Evolutionary conservation across 2,888 invertebrate genomes (phyloP).

Genomic region (Caenorhabditis panamensis): DNA sequence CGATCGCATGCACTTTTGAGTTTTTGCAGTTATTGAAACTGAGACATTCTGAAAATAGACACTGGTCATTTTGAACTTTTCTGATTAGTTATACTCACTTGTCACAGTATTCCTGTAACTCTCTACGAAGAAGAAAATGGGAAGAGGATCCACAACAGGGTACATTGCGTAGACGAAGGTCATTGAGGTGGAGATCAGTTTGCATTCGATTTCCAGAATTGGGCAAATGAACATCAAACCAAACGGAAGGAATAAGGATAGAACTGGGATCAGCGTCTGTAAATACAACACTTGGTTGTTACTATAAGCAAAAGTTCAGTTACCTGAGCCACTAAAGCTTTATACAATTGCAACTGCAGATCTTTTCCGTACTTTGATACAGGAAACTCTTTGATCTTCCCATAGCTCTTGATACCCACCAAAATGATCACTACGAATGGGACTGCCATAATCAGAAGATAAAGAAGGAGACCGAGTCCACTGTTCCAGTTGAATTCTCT

Average conservation of each 20-base stretch:
- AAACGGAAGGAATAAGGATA: conserved; percentile 33
- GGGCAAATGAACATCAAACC: conserved; percentile 28
- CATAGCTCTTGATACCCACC: conserved; percentile 10
- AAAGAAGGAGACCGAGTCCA: conserved; percentile 17
- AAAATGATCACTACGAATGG: conserved; percentile 27
- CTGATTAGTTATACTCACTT: conserved; percentile 14
- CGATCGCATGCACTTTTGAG: not conserved
- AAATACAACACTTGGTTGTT: not conserved
- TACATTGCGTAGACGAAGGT: conserved; percentile 48
- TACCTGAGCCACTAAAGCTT: conserved; percentile 48
- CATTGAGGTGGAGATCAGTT: conserved; percentile 1
- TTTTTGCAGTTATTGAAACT: not conserved
- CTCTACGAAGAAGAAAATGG: conserved; percentile 35
- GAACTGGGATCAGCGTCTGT: conserved; percentile 43
- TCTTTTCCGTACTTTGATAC: conserved; percentile 25
- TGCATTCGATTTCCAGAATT: conserved; percentile 30
- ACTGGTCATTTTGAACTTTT: not conserved
- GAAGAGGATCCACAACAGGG: conserved; percentile 40
- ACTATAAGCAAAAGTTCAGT: not conserved
- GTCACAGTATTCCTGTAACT: conserved; percentile 22
- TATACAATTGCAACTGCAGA: conserved; percentile 44
- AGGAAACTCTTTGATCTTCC: conserved; percentile 30
- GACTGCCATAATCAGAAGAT: conserved; percentile 32
- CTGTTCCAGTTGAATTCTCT: conserved; percentile 21
- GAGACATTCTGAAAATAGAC: not conserved